Evolutionary conservation across 1,140 invertebrate genomes (phyloP), one percentile per base, ranked within the genome.

Genomic region (Drosophila melanogaster): DNA sequence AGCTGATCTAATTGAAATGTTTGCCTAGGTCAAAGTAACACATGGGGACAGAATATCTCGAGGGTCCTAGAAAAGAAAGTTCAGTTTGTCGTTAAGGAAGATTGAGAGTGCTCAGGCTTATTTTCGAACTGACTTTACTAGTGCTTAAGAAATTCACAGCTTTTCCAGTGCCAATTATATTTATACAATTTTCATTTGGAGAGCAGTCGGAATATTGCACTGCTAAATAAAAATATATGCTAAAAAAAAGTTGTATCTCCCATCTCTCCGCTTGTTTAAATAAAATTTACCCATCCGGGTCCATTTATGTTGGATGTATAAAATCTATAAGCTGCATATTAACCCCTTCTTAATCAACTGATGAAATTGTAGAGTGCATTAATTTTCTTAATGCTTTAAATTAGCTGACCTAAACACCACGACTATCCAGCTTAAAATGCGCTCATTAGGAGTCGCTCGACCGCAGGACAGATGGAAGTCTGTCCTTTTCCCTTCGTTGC

Each of bases 1-100:
- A 41, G 71, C n/a, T 55, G 44, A 72, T 50, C 80, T 83, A 84
- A 83, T 84, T 83, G 80, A 83, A 79, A 83, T 84, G 80, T 83
- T 83, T 84, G 79, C 51, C 51, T 44, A 61, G 51, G 60, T 50
- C 70, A 75, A 62, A 58, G 46, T 70, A 75, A 59, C 73, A 66
- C 77, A 79, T 79, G 43, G 57, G 55, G 6, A 41, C 60, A 54
- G 53, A 51, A 84, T 75, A 71, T 60, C 76, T 70, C 40, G 54
- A 55, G 75, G 47, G 75, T 70, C 67, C 61, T 50, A 51, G 14
- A 37, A 41, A 24, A 8, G 40, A 26, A 56, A 53, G 19, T 65
- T 67, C 43, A 50, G 15, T 14, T 46, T 35, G 59, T 40, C n/a
- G 10, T 65, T 26, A 51, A 41, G 64, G 44, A 47, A 38, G 30